These are phyloP conservation scores for Holacanthus passer DNA, from an alignment of 2,113 vertebrate genomes.

Conservation along the genomic window DNA sequence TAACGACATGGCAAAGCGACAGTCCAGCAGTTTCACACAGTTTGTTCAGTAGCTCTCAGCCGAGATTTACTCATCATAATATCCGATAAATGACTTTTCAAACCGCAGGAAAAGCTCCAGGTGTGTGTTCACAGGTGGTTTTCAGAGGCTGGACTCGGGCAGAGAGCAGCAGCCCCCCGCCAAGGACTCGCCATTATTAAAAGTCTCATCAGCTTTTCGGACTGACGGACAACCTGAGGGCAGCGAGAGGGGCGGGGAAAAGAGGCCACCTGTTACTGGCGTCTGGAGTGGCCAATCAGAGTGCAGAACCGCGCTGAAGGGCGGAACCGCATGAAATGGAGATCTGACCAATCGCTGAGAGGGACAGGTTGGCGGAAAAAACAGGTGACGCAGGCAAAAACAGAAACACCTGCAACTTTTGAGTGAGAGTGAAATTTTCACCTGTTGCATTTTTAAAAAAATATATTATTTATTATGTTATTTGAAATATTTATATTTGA, in stretches of 20 bases:
- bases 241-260: background rate
- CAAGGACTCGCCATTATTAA: conserved; percentile 78
- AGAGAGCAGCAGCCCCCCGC: conserved; percentile 50
- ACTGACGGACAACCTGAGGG: conserved; percentile 54
- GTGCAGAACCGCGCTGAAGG: background rate
- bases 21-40: conserved; percentile 63
- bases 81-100: conserved; percentile 9
- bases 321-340: conserved; percentile 12
- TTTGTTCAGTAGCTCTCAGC: conserved; percentile 45
- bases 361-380: conserved; percentile 38
- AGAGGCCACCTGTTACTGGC: conserved; percentile 68
- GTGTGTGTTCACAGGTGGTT: conserved; percentile 20
- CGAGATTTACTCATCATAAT: conserved; percentile 65
- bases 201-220: conserved; percentile 58
- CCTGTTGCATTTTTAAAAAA: background rate
- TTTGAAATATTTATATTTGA: too few relatives aligned
- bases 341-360: conserved; percentile 62
- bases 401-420: background rate
- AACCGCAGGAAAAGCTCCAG: conserved; percentile 6
- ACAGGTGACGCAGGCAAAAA: conserved; percentile 70
- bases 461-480: background rate
- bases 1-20: conserved; percentile 81
- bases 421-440: background rate
- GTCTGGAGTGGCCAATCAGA: conserved; percentile 54
- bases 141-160: conserved; percentile 13